A percentile compares a stretch with the other conserved stretches of the same genome.
These are phyloP conservation scores for Nemurella pictetii DNA, from an alignment of 2,888 invertebrate genomes.

Conservation along the genomic window DNA sequence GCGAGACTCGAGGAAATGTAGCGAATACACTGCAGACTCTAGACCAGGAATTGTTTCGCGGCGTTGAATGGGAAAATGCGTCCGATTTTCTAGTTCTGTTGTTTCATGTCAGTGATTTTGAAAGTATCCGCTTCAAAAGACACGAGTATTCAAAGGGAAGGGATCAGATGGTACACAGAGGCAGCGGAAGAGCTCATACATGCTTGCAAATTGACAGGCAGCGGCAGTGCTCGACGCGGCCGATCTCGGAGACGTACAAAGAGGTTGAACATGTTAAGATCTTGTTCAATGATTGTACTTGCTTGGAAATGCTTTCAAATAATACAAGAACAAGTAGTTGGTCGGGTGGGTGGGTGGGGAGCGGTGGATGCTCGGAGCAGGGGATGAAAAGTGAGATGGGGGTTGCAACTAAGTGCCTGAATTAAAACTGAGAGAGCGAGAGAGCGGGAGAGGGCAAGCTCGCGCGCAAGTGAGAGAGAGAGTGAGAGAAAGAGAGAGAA, in stretches of 20 bases:
- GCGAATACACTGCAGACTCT: background rate
- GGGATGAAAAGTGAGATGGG: conserved; percentile 5
- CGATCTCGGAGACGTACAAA: conserved; percentile 20
- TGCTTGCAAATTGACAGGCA: background rate
- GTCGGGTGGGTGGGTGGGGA: conserved; percentile 11
- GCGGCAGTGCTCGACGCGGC: background rate
- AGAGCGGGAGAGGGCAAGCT: background rate
- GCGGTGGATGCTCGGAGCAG: background rate
- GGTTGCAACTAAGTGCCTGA: conserved; percentile 30
- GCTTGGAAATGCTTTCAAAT: conserved; percentile 37
- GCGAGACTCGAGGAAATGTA: background rate
- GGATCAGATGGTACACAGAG: background rate
- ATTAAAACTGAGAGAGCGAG: conserved; percentile 26
- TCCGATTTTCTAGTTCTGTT: background rate
- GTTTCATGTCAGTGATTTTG: background rate
- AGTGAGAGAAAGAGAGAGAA: background rate
- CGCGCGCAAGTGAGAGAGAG: too few species aligned
- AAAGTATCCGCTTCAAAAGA: background rate
- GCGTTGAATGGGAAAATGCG: background rate
- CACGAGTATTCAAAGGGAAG: background rate
- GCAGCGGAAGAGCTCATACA: background rate
- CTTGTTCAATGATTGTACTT: conserved; percentile 22
- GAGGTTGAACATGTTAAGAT: conserved; percentile 8
- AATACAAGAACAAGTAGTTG: conserved; percentile 35
- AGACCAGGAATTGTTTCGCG: background rate